Base-by-base conservation (phyloP, 2,113 vertebrate species). In the Rutilus rutilus region DNA sequence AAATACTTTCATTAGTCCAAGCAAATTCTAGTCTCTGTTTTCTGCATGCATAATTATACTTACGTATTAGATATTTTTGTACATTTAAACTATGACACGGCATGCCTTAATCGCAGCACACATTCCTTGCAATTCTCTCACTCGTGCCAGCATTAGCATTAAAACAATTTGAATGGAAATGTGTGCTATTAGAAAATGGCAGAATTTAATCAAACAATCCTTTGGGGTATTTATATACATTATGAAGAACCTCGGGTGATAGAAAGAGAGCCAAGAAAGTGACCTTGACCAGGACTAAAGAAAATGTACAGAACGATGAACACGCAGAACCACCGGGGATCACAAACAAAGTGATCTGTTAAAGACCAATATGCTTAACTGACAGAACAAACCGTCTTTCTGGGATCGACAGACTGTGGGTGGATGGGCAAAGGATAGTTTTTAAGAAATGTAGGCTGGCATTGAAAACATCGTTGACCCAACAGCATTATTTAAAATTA, bases 111-210 rank as follows among this genome's bases (percentile, higher is more conserved):
- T 87, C 42, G 81, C 86, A 47, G 85, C 60, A 65, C 64, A 21
- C 25, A 67, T n/a, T 64, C 77, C 79, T 76, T 86, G 86, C 84
- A 77, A 73, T 87, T 85, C 86, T 82, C 85, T 19, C 54, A 50
- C 80, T 60, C n/a, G 8, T 11, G 62, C 25, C 81, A 84, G 65
- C 86, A 92, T 92, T 92, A 91, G 92, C 92, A 93, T 93, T 91
- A 90, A 92, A 92, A 93, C 92, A 91, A 92, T 93, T 88, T 92
- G 90, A 91, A 93, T 92, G 90, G 90, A 92, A 93, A 93, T 92
- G 85, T 69, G 86, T 54, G 85, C 36, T 54, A 85, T 71, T 74
- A 73, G 83, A 88, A 83, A 88, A 85, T 59, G 78, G 79, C 89
- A 82, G 82, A 88, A 89, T 92, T 89, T 87, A 92, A 92, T 93